A percentile compares a stretch with the other conserved stretches of the same genome.
Evolutionary conservation across 2,113 vertebrate genomes (phyloP).

Genomic region (Nanorana parkeri): DNA sequence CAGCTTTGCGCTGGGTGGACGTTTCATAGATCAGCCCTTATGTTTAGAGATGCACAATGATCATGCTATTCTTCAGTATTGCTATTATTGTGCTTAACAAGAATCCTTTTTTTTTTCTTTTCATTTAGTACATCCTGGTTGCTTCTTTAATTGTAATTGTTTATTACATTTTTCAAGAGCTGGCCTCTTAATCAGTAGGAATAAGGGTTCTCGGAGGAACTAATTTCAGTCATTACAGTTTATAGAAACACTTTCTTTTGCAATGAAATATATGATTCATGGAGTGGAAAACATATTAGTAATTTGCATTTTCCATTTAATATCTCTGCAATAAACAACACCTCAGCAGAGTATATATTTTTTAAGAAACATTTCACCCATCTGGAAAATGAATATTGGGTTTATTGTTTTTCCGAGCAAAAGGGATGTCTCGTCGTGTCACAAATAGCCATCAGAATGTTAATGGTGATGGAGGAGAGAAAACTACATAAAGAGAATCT

Average conservation of each 20-base stretch:
- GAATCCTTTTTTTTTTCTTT: slow-evolving; percentile 30
- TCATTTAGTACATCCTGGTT: slow-evolving; percentile 49
- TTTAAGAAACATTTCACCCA: slow-evolving; percentile 30
- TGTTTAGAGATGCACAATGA: slow-evolving; percentile 2
- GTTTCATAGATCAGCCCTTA: too few relatives aligned
- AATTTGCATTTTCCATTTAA: slow-evolving; percentile 56
- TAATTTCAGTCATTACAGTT: slow-evolving; percentile 56
- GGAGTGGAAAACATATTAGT: slow-evolving; percentile 52
- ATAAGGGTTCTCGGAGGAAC: slow-evolving; percentile 55
- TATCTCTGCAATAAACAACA: slow-evolving; percentile 43
- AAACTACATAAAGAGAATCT: too few relatives aligned
- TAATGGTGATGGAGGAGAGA: neutral
- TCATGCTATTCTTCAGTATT: slow-evolving; percentile 25
- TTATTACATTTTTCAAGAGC: slow-evolving; percentile 55
- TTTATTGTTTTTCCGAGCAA: neutral
- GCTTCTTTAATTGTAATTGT: slow-evolving; percentile 57
- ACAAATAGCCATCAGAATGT: neutral
- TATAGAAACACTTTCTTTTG: slow-evolving; percentile 56
- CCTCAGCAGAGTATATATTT: slow-evolving; percentile 26
- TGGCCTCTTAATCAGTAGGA: slow-evolving; percentile 55
- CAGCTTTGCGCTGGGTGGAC: too few relatives aligned
- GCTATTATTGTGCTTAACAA: slow-evolving; percentile 16
- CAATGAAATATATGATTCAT: slow-evolving; percentile 56
- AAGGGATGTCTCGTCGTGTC: neutral
- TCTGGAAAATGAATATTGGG: slow-evolving; percentile 16